Base-by-base conservation (phyloP, 2,113 vertebrate genomes). In the Chaetodon auriga region DNA sequence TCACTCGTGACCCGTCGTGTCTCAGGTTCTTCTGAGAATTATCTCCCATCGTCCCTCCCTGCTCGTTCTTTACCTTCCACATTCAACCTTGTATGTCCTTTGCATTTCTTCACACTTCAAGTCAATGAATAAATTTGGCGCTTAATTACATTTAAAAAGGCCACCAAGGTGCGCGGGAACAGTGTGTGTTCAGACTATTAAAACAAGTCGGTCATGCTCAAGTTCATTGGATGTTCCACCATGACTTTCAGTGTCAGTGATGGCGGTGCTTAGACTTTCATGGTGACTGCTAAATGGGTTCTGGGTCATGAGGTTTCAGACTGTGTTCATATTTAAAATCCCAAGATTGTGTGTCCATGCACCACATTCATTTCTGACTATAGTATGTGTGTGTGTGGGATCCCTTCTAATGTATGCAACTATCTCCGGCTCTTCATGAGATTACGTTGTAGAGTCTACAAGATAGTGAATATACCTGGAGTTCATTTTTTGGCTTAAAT, bases 71-170 rank as follows among this genome's bases (percentile, higher is more conserved):
- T 65, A 48, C 70, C 43, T 57, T 83, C 61, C 63, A 62, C 19
- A 16, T 68, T 83, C 75, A 81, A 84, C 90, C 82, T 88, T 87
- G 80, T 6, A 10, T 60, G 85, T 90, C 89, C 82, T 91, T 80
- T 85, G 58, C 48, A 41, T 84, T 80, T 73, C 55, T 75, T 76
- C 84, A 60, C 78, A 62, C 68, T 78, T 83, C 14, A 73, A 85
- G 64, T 72, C 60, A 48, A 61, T 84, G 90, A 89, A 89, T 87
- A 89, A 36, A 85, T 91, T 73, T 81, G 60, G 61, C 71, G 41
- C 30, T 71, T 92, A 91, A 91, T 92, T 89, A 84, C 81, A 78
- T 91, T 83, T 76, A 68, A 75, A 84, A 85, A 79, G 70, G 83
- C 72, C 84, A 80, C 53, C 0, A 35, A 78, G 79, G 76, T 81